Base-by-base conservation (phyloP, 2,888 invertebrate genomes). In the Ligdia adustata region DNA sequence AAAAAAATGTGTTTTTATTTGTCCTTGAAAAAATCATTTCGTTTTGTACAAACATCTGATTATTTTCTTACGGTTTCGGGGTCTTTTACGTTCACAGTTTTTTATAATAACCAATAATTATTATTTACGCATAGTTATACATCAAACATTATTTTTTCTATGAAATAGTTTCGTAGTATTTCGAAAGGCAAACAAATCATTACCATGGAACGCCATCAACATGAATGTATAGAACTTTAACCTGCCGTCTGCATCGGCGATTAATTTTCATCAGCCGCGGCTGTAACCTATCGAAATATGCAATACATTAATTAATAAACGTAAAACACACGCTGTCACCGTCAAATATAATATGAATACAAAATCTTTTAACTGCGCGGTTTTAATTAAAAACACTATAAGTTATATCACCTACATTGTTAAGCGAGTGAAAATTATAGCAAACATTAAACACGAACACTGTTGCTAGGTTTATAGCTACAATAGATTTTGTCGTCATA, bases 221-320 rank as follows among this genome's bases (percentile, higher is more conserved):
- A n/a, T n/a, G n/a, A n/a, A n/a, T n/a, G n/a, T n/a, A n/a, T n/a
- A n/a, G n/a, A n/a, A n/a, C n/a, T n/a, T n/a, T n/a, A n/a, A 7
- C 20, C 4, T 9, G 16, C 27, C 11, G 27, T 27, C 20, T 28
- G 12, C 6, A 11, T 22, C 24, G 12, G 26, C 22, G 28, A 53
- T 53, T 53, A 52, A 53, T 51, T 47, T 50, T 32, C 43, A 53
- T 53, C 43, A 43, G 37, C 28, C 26, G 26, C 15, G 11, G 39
- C 44, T 53, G 55, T 57, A 64, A 64, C 55, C 34, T 16, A 31
- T 48, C 33, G 35, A 45, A 46, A 46, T 27, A 44, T 32, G 55
- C 57, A 54, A 26, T 53, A 60, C 55, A 62, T 64, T 68, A 68
- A 69, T 68, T 63, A 66, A 64, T 64, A 22, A 20, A 37, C 41